Evolutionary conservation across 1,140 invertebrate species (phyloP), one percentile per base, ranked within the genome.

Genomic region (Macrobrachium nipponense): DNA sequence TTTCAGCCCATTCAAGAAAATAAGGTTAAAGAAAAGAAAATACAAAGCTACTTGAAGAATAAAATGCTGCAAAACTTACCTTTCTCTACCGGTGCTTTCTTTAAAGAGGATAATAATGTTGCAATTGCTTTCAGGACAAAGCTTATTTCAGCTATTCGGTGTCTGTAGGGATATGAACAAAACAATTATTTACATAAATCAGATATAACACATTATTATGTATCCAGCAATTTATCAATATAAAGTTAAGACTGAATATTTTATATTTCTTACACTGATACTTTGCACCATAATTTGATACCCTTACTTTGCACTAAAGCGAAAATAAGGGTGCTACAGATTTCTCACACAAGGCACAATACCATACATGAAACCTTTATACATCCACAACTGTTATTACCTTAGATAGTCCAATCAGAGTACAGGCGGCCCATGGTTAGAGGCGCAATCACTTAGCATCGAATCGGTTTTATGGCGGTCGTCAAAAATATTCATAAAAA

Each of bases 121-220:
- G 97, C 96, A 76, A 99, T 95, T 68, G 98, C 98, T 92, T 98
- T 98, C 51, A 99, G 91, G n/a, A 98, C 97, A 92, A 98, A 98
- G 62, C 97, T 97, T 91, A 99, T 98, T 92, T 99, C 98, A 6
- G 97, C 97, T 79, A 98, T 93, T 82, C 97, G 93, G 90, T 98
- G 97, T 91, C 97, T 98, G 91, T 84, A 93, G 93, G 89, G 66
- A n/a, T 43, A 73, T 36, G 4, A 36, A 36, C 27, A 36, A 36
- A 36, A 36, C 5, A 80, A 61, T 64, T 18, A 80, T 18, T 58
- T 72, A 60, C 51, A 44, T n/a, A 27, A 44, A 59, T 78, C 18
- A 36, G 27, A 81, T 72, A 0, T 81, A 14, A 59, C 36, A 44
- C n/a, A n/a, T n/a, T n/a, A n/a, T n/a, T n/a, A n/a, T n/a, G n/a